Evolutionary conservation across 2,113 vertebrate genomes (phyloP).

Genomic region (Silurus meridionalis): DNA sequence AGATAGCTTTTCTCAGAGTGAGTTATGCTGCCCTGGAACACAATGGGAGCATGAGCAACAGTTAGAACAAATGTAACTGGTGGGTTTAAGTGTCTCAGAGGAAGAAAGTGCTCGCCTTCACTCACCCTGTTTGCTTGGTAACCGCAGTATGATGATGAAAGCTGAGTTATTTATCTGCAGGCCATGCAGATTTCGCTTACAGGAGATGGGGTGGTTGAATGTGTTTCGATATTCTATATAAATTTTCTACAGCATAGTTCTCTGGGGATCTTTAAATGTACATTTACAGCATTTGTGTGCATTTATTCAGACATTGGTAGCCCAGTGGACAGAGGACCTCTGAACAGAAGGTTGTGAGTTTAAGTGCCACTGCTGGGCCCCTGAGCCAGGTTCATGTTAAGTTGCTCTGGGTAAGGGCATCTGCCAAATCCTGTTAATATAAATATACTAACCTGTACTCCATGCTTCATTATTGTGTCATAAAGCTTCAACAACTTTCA

Average conservation of each 20-base stretch:
- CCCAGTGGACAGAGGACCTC: no score
- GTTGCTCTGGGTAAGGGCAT: no score
- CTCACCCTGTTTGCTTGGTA: neutral
- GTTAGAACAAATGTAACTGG: neutral
- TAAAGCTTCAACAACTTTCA: neutral
- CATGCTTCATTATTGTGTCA: neutral
- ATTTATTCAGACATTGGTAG: no score
- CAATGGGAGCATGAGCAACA: neutral
- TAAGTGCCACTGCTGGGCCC: no score
- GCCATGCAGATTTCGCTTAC: neutral
- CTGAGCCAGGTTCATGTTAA: no score
- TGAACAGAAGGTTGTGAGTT: no score
- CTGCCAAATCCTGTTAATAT: no score
- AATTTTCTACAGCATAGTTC: neutral
- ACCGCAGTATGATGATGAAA: neutral
- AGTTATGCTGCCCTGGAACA: neutral
- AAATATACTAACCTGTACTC: neutral
- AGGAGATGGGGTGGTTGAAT: neutral
- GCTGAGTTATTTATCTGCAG: neutral
- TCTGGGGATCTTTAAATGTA: neutral
- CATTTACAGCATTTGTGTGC: no score
- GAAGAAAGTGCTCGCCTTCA: neutral
- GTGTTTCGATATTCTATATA: neutral
- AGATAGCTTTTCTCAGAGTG: neutral
- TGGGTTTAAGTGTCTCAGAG: neutral